Percentiles rank a stretch among this genome's conserved stretches.
phyloP scores from a whole-genome alignment of 2,113 vertebrate species.

The Serilophus lunatus region DNA sequence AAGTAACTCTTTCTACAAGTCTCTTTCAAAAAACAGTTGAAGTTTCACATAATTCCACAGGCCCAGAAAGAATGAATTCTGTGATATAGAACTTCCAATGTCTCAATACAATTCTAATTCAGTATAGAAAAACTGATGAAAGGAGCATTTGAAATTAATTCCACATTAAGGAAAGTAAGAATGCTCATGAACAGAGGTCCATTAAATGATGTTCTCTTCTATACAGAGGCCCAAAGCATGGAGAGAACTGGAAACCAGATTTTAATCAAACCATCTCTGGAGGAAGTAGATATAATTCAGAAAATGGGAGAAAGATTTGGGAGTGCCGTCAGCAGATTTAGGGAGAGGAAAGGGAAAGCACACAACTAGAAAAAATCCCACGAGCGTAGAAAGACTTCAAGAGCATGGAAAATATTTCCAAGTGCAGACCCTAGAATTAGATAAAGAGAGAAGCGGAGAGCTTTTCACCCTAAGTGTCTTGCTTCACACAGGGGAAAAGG shows the following conservation, averaged over 20 bases:
- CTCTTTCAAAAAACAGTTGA: background rate
- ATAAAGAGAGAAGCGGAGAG: background rate
- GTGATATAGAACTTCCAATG: background rate
- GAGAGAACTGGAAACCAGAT: constrained; percentile 47
- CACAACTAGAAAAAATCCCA: background rate
- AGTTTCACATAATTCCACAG: background rate
- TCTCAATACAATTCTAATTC: background rate
- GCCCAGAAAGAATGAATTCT: background rate
- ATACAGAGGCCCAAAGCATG: background rate
- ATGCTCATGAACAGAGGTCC: background rate
- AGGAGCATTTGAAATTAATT: background rate
- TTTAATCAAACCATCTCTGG: constrained; percentile 51
- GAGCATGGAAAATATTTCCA: constrained; percentile 3
- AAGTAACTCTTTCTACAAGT: background rate
- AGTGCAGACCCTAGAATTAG: background rate
- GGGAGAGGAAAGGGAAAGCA: constrained; percentile 43
- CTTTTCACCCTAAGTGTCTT: constrained; percentile 21
- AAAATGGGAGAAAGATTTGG: constrained; percentile 46
- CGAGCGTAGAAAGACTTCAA: background rate
- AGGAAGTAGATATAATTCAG: constrained; percentile 53
- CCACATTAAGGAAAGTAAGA: background rate
- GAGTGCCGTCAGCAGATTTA: constrained; percentile 38
- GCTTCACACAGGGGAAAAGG: background rate
- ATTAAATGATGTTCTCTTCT: background rate
- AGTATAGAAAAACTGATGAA: background rate